phyloP scores from a whole-genome alignment of 2,797 vertebrate genomes.

The Sebastes oblongus region DNA sequence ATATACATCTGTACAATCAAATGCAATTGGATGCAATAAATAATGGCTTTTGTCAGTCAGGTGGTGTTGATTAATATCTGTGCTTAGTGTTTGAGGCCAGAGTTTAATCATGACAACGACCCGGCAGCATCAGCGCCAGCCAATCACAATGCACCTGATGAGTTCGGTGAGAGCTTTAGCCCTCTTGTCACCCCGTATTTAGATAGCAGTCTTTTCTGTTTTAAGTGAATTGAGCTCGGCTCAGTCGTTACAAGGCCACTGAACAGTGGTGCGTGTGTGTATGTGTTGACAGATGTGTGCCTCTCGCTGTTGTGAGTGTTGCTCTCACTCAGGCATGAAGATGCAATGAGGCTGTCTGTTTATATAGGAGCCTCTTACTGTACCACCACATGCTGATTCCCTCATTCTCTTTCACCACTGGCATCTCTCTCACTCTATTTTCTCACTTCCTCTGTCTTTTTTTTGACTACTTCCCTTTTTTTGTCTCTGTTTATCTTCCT shows the following conservation, averaged over 20 bases:
- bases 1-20: neutral
- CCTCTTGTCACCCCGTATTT: neutral
- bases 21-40: neutral
- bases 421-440: conserved; percentile 13
- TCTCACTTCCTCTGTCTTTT: neutral
- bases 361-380: conserved; percentile 51
- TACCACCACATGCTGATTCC: conserved; percentile 39
- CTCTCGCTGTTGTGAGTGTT: conserved; percentile 43
- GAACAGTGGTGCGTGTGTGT: conserved; percentile 20
- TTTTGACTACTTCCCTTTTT: neutral
- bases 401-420: conserved; percentile 30
- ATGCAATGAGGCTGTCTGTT: conserved; percentile 70
- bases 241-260: conserved; percentile 39
- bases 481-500: conserved; percentile 4
- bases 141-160: neutral
- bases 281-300: conserved; percentile 46
- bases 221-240: conserved; percentile 18
- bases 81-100: neutral
- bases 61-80: neutral
- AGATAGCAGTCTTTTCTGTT: conserved; percentile 3
- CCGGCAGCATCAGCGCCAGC: neutral
- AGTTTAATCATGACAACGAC: neutral
- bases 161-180: neutral
- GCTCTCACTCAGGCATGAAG: conserved; percentile 60
- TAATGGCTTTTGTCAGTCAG: neutral